Base-by-base conservation (phyloP, 2,797 vertebrate genomes). In the Pyrrhura leucotis region DNA sequence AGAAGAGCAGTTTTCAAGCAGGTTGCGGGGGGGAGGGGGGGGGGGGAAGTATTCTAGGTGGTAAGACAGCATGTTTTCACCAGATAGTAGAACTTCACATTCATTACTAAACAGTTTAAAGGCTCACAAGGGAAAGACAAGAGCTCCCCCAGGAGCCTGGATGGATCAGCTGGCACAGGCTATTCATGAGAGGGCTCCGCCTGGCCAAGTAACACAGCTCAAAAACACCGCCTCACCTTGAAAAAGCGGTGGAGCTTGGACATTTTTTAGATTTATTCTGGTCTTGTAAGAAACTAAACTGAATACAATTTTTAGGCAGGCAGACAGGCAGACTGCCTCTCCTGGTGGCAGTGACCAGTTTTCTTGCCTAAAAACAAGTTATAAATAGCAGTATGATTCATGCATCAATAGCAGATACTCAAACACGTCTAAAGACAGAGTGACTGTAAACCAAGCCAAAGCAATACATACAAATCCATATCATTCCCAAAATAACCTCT, bases 331-430 rank as follows among this genome's bases (percentile, higher is more conserved):
- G 47, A 48, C 29, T 61, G 63, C 42, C 51, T 88, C 67, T 91
- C 67, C 59, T 85, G 63, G 58, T 83, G 66, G 85, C 68, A 81
- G 19, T 4, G 50, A 45, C 79, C 83, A 75, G 66, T 54, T 31
- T 65, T 47, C 39, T 25, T 45, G 39, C 53, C 82, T 62, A 7
- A 67, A 88, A 84, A 25, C 12, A 42, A 39, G 51, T 19, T 88
- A 91, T 76, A 95, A 96, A 95, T 81, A 95, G 89, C 66, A 86
- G 14, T 2, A 59, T 92, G 93, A 88, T 74, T 88, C 86, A 75
- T 20, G 40, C 73, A 84, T 51, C 16, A 4, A 84, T 6, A 92
- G 79, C 66, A 76, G 73, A 90, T 90, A 93, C 5, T 79, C 73
- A 73, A 84, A 54, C 63, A 48, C 2, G 0, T 42, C 88, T 79